Evolutionary conservation across 1,140 invertebrate species (phyloP).

Genomic region (Ceratoteleas bidentatus): DNA sequence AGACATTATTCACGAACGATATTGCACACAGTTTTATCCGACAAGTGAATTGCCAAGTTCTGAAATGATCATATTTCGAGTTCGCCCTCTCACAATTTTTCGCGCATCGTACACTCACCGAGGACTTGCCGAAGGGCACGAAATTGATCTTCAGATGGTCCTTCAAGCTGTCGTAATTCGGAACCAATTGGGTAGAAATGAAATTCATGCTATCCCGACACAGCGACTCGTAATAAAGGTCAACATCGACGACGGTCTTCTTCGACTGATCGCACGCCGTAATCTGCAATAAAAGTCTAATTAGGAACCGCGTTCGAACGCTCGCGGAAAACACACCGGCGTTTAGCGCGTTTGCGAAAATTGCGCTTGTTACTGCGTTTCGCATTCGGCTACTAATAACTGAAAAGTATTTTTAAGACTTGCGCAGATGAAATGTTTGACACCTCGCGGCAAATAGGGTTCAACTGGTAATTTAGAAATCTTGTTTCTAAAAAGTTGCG

Average conservation of each 20-base stretch:
- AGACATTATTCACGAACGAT: too few relatives aligned
- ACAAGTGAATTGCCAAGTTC: too few relatives aligned
- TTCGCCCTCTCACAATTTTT: not conserved
- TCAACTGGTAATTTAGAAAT: too few relatives aligned
- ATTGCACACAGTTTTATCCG: too few relatives aligned
- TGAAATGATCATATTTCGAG: not conserved
- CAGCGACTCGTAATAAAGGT: conserved; percentile 89
- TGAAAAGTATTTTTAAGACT: not conserved
- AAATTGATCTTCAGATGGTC: conserved; percentile 68
- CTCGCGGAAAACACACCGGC: not conserved
- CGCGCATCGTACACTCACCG: conserved; percentile 77
- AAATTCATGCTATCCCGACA: conserved; percentile 90
- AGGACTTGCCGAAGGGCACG: conserved; percentile 89
- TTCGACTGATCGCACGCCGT: conserved; percentile 32
- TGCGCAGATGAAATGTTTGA: not conserved
- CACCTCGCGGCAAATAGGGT: too few relatives aligned
- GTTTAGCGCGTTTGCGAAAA: conserved; percentile 14
- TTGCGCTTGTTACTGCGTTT: not conserved
- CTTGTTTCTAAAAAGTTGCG: too few relatives aligned
- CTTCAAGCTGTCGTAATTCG: conserved; percentile 66
- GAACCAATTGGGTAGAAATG: conserved; percentile 81
- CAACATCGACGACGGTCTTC: conserved; percentile 65
- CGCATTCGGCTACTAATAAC: not conserved
- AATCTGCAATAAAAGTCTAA: conserved; percentile 35
- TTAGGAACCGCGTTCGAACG: conserved; percentile 5